Base-by-base conservation (phyloP, 2,888 invertebrate genomes). In the Hypsopygia costalis region DNA sequence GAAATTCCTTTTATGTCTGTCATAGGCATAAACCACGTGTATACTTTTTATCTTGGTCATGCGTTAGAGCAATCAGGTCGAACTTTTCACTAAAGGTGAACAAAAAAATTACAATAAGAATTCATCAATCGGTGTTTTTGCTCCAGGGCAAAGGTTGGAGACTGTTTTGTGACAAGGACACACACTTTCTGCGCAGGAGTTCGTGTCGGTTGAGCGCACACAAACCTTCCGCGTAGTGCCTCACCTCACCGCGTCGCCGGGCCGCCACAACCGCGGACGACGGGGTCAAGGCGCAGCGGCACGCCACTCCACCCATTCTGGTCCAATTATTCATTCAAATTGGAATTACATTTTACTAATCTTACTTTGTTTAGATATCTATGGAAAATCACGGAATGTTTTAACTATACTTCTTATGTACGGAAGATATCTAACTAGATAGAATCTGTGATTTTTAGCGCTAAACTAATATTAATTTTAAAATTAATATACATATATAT, bases 131-230 rank as follows among this genome's bases (percentile, higher is more conserved):
- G 25, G n/a, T 12, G 36, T 52, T 51, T 59, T 65, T 59, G 48
- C 66, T 62, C 69, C 66, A 80, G 73, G 78, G 80, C 64, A 81
- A 75, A 73, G 76, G 74, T 67, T 62, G 67, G 47, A 46, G 56
- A 64, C 63, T 66, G 63, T 16, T 16, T 66, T 54, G 57, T 59
- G 58, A 56, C 85, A 87, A 88, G 86, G 86, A 85, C 87, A 80
- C 69, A 73, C 78, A 69, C 78, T 85, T 83, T 86, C 85, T 83
- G 81, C 82, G 83, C 82, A 81, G 81, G 82, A 77, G 71, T 69
- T 48, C 67, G 80, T 74, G 70, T 55, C 77, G 80, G 71, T 75
- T 67, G 80, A 66, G 52, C 61, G 80, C 58, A 43, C 81, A 58
- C 70, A 56, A 68, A 64, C 67, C 87, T 88, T 88, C 87, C 87